phyloP scores from a whole-genome alignment of 2,888 invertebrate species.

The Sesia bembeciformis region DNA sequence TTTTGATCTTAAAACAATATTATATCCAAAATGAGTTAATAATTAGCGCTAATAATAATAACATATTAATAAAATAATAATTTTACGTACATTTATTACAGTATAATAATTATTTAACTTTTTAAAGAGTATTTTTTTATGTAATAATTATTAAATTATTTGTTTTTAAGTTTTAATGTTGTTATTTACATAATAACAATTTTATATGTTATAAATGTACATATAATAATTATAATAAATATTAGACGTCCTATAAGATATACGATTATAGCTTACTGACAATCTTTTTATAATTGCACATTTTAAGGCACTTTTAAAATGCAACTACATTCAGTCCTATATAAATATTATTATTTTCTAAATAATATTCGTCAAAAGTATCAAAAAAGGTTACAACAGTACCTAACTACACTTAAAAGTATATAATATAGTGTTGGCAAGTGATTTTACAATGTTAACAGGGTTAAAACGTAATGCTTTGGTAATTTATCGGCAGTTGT shows the following conservation, averaged over 20 bases:
- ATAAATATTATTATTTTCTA: background rate
- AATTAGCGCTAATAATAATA: too few species aligned
- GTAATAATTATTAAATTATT: background rate
- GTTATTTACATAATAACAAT: background rate
- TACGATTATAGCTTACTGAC: conserved; percentile 17
- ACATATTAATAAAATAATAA: too few species aligned
- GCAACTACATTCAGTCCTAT: conserved; percentile 22
- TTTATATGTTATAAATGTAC: conserved; percentile 3
- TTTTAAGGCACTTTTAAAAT: conserved; percentile 31
- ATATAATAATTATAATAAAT: conserved; percentile 14
- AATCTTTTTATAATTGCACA: conserved; percentile 19
- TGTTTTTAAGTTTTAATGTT: background rate
- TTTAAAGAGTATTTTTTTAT: background rate
- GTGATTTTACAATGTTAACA: background rate
- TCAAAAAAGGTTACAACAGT: too few species aligned
- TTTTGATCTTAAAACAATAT: too few species aligned
- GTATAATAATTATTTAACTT: background rate
- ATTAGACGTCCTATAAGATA: conserved; percentile 13
- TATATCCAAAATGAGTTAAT: too few species aligned
- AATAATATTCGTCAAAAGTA: too few species aligned
- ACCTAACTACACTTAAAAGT: too few species aligned
- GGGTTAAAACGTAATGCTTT: conserved; percentile 30
- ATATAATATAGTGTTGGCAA: too few species aligned
- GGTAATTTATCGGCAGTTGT: conserved; percentile 32
- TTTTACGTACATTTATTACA: background rate